Evolutionary conservation across 2,113 vertebrate species (phyloP).

Genomic region (Macroglossus sobrinus): DNA sequence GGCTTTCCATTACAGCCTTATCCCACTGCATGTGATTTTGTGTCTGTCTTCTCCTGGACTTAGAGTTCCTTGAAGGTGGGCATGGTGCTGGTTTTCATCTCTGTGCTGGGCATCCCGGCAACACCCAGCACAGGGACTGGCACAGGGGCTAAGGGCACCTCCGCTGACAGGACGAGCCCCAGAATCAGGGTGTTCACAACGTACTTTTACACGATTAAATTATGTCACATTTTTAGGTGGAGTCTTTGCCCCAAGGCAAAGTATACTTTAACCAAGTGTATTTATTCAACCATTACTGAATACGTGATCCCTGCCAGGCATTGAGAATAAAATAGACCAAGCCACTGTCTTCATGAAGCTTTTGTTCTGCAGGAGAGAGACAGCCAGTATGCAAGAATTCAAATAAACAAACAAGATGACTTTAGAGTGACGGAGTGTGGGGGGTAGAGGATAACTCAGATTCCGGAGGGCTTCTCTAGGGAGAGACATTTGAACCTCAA

Average conservation of each 20-base stretch:
- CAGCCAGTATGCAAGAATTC: neutral
- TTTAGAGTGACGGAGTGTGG: neutral
- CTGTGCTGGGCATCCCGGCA: neutral
- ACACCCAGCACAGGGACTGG: fast-evolving
- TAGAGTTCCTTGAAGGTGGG: neutral
- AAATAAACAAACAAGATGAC: neutral
- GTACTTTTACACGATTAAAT: neutral
- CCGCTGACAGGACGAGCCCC: neutral
- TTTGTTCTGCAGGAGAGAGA: neutral
- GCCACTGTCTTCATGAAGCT: neutral
- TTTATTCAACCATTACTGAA: neutral
- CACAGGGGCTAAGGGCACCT: neutral
- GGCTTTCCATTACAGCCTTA: too few species aligned
- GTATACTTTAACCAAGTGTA: neutral
- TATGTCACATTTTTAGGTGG: neutral
- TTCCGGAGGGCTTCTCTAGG: neutral
- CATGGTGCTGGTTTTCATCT: neutral
- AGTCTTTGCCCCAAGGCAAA: neutral
- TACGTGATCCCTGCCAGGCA: neutral
- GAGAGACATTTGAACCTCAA: neutral
- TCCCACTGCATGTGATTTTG: neutral
- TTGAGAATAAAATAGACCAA: neutral
- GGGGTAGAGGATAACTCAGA: neutral
- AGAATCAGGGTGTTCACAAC: neutral
- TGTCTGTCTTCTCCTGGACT: neutral